Evolutionary conservation across 2,113 vertebrate genomes (phyloP).

Genomic region (Diglossa brunneiventris): DNA sequence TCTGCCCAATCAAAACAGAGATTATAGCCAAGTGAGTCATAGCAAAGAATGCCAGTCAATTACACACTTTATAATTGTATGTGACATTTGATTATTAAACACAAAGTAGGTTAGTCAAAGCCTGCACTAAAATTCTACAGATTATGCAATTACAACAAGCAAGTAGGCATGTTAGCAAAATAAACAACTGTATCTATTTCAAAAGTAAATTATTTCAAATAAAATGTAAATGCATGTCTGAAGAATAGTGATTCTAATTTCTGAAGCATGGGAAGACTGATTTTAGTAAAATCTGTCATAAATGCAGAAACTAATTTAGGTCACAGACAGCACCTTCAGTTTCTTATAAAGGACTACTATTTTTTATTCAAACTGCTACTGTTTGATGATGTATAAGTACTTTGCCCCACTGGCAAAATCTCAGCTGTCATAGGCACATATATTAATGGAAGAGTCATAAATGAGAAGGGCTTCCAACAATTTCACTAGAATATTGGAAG

Average conservation of each 20-base stretch:
- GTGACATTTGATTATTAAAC: neutral
- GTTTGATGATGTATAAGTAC: neutral
- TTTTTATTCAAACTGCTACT: constrained; percentile 23
- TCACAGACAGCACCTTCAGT: neutral
- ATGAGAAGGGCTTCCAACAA: neutral
- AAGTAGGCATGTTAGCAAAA: neutral
- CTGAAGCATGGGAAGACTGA: neutral
- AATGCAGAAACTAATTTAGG: constrained; percentile 9
- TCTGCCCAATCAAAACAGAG: neutral
- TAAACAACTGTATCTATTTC: neutral
- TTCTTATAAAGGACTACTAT: neutral
- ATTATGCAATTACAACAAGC: neutral
- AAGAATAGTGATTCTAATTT: neutral
- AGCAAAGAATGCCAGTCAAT: neutral
- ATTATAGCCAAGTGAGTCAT: constrained; percentile 25
- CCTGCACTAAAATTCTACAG: neutral
- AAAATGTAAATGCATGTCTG: neutral
- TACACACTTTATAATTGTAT: neutral
- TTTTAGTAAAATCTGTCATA: neutral
- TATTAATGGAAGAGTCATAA: constrained; percentile 1
- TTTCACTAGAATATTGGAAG: neutral
- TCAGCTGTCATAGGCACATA: neutral
- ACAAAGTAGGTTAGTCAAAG: neutral
- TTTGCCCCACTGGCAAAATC: neutral
- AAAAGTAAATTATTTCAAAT: neutral